Evolutionary conservation across 2,113 vertebrate genomes (phyloP).

Genomic region (Forbesichthys papilliferus): DNA sequence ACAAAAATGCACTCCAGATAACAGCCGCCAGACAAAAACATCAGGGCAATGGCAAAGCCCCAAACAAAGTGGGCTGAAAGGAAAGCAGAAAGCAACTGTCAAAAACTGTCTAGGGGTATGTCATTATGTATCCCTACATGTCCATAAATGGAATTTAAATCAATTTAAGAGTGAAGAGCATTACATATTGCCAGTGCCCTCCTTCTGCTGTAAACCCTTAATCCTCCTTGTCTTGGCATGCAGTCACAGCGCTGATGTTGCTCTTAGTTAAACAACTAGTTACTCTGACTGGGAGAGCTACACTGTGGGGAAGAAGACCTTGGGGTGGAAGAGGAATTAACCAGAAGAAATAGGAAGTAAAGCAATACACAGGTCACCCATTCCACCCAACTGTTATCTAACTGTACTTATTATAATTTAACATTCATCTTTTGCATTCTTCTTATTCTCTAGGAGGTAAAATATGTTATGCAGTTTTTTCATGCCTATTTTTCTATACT

Average conservation of each 20-base stretch:
- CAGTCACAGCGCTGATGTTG: slow-evolving; percentile 65
- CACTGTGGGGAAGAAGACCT: slow-evolving; percentile 63
- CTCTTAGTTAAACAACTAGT: slow-evolving; percentile 85
- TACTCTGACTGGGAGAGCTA: slow-evolving; percentile 79
- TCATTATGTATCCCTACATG: slow-evolving; percentile 45
- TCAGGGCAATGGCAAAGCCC: slow-evolving; percentile 22
- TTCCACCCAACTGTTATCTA: neutral
- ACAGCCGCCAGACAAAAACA: slow-evolving; percentile 37
- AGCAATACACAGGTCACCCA: neutral
- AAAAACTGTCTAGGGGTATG: slow-evolving; percentile 28
- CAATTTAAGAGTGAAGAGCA: slow-evolving; percentile 57
- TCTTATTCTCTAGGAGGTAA: too few relatives aligned
- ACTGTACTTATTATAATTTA: neutral
- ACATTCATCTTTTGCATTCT: too few relatives aligned
- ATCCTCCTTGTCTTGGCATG: slow-evolving; percentile 41
- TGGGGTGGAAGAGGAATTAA: neutral
- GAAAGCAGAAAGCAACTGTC: slow-evolving; percentile 39
- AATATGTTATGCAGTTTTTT: too few relatives aligned
- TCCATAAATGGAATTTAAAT: slow-evolving; percentile 61
- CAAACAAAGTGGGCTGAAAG: slow-evolving; percentile 24
- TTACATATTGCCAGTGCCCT: slow-evolving; percentile 71
- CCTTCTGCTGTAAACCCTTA: slow-evolving; percentile 54
- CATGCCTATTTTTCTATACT: too few relatives aligned
- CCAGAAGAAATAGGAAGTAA: neutral
- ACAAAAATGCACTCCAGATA: slow-evolving; percentile 19